These are phyloP conservation scores for Acleris sparsana DNA, from an alignment of 2,888 invertebrate genomes.

Conservation along the genomic window DNA sequence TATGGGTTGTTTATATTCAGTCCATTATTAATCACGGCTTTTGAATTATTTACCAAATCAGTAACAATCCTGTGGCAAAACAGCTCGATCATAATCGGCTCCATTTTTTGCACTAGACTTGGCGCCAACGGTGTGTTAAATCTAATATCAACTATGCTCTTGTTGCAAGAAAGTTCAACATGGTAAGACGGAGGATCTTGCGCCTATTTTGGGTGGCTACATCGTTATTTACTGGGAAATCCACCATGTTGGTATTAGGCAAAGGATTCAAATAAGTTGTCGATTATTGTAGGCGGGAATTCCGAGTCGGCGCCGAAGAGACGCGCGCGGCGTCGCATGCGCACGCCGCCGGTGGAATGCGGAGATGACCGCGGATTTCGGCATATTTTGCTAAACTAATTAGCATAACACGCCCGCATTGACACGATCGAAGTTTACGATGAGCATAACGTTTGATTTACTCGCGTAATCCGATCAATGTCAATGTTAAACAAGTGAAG, in stretches of 20 bases:
- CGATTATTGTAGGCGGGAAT: slow-evolving; percentile 59
- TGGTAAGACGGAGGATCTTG: slow-evolving; percentile 29
- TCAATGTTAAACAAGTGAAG: slow-evolving; percentile 41
- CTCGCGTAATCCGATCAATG: slow-evolving; percentile 46
- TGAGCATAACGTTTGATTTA: slow-evolving; percentile 44
- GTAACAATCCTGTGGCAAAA: slow-evolving; percentile 43
- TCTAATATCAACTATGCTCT: slow-evolving; percentile 38
- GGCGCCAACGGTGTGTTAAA: slow-evolving; percentile 51
- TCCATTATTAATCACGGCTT: slow-evolving; percentile 48
- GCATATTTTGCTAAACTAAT: slow-evolving; percentile 61
- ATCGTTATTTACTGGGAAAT: slow-evolving; percentile 21
- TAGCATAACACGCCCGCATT: slow-evolving; percentile 64
- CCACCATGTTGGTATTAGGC: slow-evolving; percentile 8
- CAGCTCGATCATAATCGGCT: slow-evolving; percentile 37
- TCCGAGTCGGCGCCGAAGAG: slow-evolving; percentile 48
- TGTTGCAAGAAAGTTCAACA: slow-evolving; percentile 38
- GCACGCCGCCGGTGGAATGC: slow-evolving; percentile 69
- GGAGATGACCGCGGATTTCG: slow-evolving; percentile 74
- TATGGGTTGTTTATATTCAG: slow-evolving; percentile 59
- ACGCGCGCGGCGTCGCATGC: slow-evolving; percentile 50
- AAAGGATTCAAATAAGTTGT: slow-evolving; percentile 33
- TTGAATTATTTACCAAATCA: slow-evolving; percentile 48
- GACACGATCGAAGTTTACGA: slow-evolving; percentile 40
- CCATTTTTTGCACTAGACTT: slow-evolving; percentile 41
- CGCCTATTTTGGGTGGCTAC: slow-evolving; percentile 34